phyloP scores from a whole-genome alignment of 1,140 invertebrate genomes.

The Caerostris extrusa region DNA sequence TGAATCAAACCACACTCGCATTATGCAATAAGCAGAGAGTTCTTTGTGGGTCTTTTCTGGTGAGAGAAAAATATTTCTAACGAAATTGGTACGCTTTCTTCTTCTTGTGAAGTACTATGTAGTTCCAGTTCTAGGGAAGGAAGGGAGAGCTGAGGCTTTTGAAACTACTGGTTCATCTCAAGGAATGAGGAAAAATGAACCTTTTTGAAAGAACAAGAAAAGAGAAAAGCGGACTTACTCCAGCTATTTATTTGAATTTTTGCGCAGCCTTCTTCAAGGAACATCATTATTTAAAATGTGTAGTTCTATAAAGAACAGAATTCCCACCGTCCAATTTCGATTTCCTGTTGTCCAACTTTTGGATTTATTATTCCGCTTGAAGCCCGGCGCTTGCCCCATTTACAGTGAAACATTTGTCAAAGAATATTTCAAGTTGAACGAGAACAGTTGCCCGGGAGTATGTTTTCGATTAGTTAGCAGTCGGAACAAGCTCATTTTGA shows the following conservation, averaged over 20 bases:
- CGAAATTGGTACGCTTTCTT: constrained; percentile 2
- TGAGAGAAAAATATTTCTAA: constrained; percentile 10
- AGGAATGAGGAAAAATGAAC: constrained; percentile 51
- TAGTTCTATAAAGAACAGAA: neutral
- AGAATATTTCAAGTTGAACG: neutral
- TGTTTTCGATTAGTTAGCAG: constrained; percentile 15
- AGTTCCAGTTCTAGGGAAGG: constrained; percentile 12
- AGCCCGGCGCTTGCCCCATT: neutral
- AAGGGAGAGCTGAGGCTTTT: neutral
- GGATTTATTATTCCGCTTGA: constrained; percentile 24
- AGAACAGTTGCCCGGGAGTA: neutral
- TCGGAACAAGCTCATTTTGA: neutral
- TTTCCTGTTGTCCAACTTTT: neutral
- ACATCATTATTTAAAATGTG: constrained; percentile 46
- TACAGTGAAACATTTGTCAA: neutral
- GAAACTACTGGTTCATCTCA: constrained; percentile 6
- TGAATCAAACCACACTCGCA: constrained; percentile 40
- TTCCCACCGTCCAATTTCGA: constrained; percentile 38
- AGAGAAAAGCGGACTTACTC: constrained; percentile 25
- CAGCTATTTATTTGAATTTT: constrained; percentile 57
- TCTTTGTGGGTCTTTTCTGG: neutral
- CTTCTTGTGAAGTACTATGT: neutral
- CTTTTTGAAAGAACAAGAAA: constrained; percentile 25
- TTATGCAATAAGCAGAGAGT: neutral
- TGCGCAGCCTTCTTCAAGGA: neutral